Evolutionary conservation across 2,797 vertebrate species (phyloP), one percentile per base, ranked within the genome.

Genomic region (Pipistrellus pygmaeus): DNA sequence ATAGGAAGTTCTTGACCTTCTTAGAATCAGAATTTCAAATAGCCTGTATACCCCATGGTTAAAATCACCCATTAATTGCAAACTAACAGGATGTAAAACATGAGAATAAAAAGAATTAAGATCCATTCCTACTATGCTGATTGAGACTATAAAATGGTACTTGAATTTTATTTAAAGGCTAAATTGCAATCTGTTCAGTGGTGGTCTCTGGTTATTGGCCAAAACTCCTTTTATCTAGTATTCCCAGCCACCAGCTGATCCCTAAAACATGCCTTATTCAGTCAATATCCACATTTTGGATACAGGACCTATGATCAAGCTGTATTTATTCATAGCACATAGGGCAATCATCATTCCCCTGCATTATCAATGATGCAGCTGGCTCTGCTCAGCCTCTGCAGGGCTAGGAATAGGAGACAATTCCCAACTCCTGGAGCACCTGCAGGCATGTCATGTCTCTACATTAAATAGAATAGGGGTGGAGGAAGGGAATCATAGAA

Each of bases 21-120:
- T 46, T 89, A 83, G 13, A 78, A 75, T n/a, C 35, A 85, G 14
- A 41, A 94, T 90, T 96, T 84, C 88, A 77, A 85, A 90, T 17
- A 94, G 44, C 9, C 4, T 95, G 0, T 0, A 87, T 44, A 94
- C 46, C 15, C 48, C 6, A 41, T 12, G 0, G 0, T 2, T 96
- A 85, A 94, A 68, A 77, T 1, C 10, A 66, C 17, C 23, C 15
- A 46, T 55, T 83, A 62, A 86, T 23, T 64, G 0, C 25, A 77
- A 84, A 71, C 32, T 68, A 51, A 57, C 44, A 32, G 14, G 53
- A 95, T 57, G 41, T 91, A 53, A 95, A 94, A 68, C 15, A 90
- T 53, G 44, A 96, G 76, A 89, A 96, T 84, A 1, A 84, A 94
- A 73, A 7, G 27, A 96, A 9, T 44, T 41, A 86, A 46, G 12